Evolutionary conservation across 2,797 vertebrate genomes (phyloP).

Genomic region (Sebastes kiyomatsui): DNA sequence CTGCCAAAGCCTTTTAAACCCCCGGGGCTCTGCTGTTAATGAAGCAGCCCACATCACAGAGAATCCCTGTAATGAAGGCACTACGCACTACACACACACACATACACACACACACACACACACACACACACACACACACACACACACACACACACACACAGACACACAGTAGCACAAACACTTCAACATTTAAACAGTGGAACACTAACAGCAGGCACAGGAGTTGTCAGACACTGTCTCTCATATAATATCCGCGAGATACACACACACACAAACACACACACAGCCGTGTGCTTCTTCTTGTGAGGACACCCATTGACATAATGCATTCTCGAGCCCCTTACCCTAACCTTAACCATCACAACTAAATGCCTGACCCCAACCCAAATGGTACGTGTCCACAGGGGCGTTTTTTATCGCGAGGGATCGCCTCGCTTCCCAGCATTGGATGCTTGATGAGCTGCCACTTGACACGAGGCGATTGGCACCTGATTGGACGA

Average conservation of each 20-base stretch:
- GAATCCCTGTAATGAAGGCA: conserved; percentile 65
- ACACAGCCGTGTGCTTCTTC: too few species aligned
- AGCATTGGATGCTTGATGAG: too few species aligned
- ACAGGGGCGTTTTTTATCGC: too few species aligned
- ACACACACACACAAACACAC: neutral
- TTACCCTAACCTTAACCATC: too few species aligned
- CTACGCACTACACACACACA: conserved; percentile 6
- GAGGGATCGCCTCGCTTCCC: too few species aligned
- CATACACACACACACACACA: neutral
- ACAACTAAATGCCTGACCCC: too few species aligned
- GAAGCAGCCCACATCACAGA: conserved; percentile 69
- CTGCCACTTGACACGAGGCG: too few species aligned
- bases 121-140: neutral
- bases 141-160: neutral
- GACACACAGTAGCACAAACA: conserved; percentile 3
- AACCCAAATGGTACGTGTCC: too few species aligned
- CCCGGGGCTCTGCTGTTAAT: conserved; percentile 63
- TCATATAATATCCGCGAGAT: neutral
- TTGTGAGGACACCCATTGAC: too few species aligned
- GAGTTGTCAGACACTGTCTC: conserved; percentile 21
- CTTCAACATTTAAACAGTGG: conserved; percentile 20
- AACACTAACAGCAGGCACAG: conserved; percentile 2
- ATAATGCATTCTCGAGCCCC: too few species aligned
- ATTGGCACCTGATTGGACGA: too few species aligned
- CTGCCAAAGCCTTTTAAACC: conserved; percentile 70